Evolutionary conservation across 2,797 vertebrate species (phyloP).

Genomic region (Tamandua tetradactyla): DNA sequence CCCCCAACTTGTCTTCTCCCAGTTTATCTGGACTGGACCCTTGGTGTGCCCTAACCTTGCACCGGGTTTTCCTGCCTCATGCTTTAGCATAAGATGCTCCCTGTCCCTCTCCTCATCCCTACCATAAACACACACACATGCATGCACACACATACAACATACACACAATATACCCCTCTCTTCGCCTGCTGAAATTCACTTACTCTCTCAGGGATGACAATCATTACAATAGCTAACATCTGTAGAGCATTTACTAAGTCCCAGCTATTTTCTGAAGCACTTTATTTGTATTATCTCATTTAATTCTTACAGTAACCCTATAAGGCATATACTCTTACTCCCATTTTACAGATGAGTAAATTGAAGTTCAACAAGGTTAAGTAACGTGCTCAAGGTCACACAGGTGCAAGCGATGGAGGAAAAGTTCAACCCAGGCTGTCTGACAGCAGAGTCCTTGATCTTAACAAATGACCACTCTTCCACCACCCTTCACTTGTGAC

Average conservation of each 20-base stretch:
- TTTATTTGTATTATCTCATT: not conserved
- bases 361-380: not conserved
- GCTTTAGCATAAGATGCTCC: not conserved
- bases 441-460: not conserved
- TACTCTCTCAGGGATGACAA: not conserved
- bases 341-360: not conserved
- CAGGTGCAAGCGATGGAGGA: not conserved
- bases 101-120: fast-evolving
- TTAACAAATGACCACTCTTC: not conserved
- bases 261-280: not conserved
- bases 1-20: not conserved
- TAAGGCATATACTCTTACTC: not conserved
- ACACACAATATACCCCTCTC: not conserved
- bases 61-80: not conserved
- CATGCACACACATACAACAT: not conserved
- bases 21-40: not conserved
- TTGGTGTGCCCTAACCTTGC: not conserved
- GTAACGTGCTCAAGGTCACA: not conserved
- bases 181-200: not conserved
- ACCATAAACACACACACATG: not conserved
- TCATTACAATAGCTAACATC: not conserved
- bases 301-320: not conserved
- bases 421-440: not conserved
- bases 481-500: not conserved
- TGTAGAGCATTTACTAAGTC: not conserved